Evolutionary conservation across 2,888 invertebrate species (phyloP).

Genomic region (Spisula solida): DNA sequence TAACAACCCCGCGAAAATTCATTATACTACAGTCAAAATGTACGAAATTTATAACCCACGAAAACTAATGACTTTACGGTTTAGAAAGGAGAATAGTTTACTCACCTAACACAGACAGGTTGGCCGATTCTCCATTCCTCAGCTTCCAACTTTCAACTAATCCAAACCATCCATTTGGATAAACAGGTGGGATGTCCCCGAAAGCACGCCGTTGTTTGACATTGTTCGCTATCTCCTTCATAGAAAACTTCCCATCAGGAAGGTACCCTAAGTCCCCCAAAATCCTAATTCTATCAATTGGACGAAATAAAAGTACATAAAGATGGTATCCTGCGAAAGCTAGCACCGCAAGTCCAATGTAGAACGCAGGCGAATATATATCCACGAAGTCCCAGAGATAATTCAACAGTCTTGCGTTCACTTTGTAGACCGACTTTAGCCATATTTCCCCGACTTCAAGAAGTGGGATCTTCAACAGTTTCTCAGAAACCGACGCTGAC

Average conservation of each 20-base stretch:
- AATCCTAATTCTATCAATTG: conserved; percentile 81
- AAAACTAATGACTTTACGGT: too few relatives aligned
- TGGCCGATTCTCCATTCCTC: conserved; percentile 75
- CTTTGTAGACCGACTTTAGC: conserved; percentile 72
- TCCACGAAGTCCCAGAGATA: conserved; percentile 66
- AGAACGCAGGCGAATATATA: conserved; percentile 73
- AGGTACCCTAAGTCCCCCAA: conserved; percentile 85
- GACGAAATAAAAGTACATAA: conserved; percentile 78
- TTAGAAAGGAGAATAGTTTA: background rate
- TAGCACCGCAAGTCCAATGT: conserved; percentile 65
- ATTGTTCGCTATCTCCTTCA: conserved; percentile 83
- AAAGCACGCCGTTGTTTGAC: conserved; percentile 88
- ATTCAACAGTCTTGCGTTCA: conserved; percentile 57
- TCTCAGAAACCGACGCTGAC: conserved; percentile 74
- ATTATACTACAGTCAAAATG: too few relatives aligned
- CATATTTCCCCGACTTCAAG: conserved; percentile 80
- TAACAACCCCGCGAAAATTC: too few relatives aligned
- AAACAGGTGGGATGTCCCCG: conserved; percentile 93
- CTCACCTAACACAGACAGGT: conserved; percentile 90
- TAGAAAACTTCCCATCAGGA: conserved; percentile 79
- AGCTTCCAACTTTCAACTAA: conserved; percentile 92
- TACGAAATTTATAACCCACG: too few relatives aligned
- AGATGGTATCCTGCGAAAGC: conserved; percentile 67
- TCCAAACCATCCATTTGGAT: conserved; percentile 96
- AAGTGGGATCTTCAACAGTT: conserved; percentile 75